A percentile compares a stretch with the other conserved stretches of the same genome.
phyloP scores from a whole-genome alignment of 2,888 invertebrate genomes.

The Smittia sp. region DNA sequence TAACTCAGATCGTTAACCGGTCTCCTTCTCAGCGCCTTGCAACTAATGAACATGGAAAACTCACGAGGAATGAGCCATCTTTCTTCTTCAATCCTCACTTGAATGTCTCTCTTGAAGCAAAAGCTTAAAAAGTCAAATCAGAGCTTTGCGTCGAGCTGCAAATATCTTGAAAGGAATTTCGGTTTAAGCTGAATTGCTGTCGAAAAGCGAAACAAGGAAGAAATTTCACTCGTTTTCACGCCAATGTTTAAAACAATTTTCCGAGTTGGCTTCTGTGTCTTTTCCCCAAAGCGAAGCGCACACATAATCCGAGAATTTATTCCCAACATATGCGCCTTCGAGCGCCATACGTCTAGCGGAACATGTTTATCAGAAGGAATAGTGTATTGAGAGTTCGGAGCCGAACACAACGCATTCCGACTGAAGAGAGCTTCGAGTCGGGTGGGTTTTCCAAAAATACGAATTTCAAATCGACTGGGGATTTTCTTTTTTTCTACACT shows the following conservation, averaged over 20 bases:
- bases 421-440: neutral
- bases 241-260: constrained; percentile 8
- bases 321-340: constrained; percentile 30
- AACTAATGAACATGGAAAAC: too few relatives aligned
- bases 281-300: neutral
- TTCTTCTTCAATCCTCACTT: too few relatives aligned
- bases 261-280: neutral
- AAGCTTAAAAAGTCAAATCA: too few relatives aligned
- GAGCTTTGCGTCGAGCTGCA: too few relatives aligned
- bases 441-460: neutral
- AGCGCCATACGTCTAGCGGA: neutral
- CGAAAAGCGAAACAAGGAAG: neutral
- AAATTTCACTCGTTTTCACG: neutral
- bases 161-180: too few relatives aligned
- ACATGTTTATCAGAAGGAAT: neutral
- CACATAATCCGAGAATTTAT: constrained; percentile 34
- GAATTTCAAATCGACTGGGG: neutral
- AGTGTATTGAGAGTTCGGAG: neutral
- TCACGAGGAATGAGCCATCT: too few relatives aligned
- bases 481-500: neutral
- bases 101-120: too few relatives aligned
- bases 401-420: neutral
- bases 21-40: too few relatives aligned
- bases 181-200: too few relatives aligned
- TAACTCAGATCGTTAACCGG: too few relatives aligned